Percentiles rank a stretch among this genome's conserved stretches.
Evolutionary conservation across 2,797 vertebrate genomes (phyloP).

Genomic region (Sphaeramia orbicularis): DNA sequence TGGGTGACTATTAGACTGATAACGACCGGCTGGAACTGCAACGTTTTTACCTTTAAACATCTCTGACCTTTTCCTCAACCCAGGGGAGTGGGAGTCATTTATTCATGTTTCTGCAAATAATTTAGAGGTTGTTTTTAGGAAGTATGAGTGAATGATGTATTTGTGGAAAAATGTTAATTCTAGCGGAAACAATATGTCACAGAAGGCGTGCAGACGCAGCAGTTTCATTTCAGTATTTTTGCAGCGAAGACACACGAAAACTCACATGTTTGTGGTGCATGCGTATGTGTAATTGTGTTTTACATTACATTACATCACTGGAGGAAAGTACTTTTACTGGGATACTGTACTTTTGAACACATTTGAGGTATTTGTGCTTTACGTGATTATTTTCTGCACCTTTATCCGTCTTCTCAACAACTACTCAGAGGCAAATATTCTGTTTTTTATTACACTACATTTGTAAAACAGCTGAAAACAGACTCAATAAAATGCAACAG

Average conservation of each 20-base stretch:
- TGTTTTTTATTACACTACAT: too few relatives aligned
- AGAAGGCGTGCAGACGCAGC: constrained; percentile 26
- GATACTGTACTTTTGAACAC: too few relatives aligned
- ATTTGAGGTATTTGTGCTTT: too few relatives aligned
- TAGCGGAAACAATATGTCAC: constrained; percentile 25
- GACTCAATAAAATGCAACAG: too few relatives aligned
- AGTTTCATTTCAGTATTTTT: constrained; percentile 61
- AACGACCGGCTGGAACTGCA: not conserved
- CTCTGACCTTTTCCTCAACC: constrained; percentile 10
- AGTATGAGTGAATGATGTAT: constrained; percentile 23
- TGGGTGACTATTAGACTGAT: not conserved
- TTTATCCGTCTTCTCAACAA: too few relatives aligned
- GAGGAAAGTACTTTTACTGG: too few relatives aligned
- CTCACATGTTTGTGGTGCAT: constrained; percentile 19
- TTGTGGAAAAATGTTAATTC: constrained; percentile 14
- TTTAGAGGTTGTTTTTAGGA: constrained; percentile 30
- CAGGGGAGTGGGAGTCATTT: not conserved
- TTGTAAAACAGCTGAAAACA: too few relatives aligned
- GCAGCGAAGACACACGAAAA: not conserved
- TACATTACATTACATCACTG: too few relatives aligned
- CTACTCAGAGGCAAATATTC: too few relatives aligned
- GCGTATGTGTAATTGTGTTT: constrained; percentile 2
- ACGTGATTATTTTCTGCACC: too few relatives aligned
- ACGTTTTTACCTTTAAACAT: constrained; percentile 1
- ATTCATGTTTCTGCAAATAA: constrained; percentile 3